phyloP scores from a whole-genome alignment of 2,113 vertebrate genomes.

The Porphyrio hochstetteri region DNA sequence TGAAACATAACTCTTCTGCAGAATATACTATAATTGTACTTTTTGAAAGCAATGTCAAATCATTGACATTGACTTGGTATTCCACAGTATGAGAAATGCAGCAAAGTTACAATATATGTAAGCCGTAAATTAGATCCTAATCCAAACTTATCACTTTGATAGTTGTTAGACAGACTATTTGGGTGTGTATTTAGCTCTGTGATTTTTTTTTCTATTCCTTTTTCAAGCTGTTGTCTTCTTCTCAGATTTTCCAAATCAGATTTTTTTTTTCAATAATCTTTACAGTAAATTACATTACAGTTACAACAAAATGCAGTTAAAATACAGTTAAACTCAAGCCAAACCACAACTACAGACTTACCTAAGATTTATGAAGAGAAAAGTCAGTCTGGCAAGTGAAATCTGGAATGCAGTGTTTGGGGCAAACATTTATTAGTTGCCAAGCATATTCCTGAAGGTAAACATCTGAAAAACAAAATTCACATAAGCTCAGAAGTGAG shows the following conservation, averaged over 20 bases:
- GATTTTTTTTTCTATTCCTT: background rate
- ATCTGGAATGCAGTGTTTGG: background rate
- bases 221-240: background rate
- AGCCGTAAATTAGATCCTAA: constrained; percentile 20
- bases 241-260: background rate
- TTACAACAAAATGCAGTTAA: background rate
- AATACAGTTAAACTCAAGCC: background rate
- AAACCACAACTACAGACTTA: background rate
- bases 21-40: constrained; percentile 31
- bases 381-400: background rate
- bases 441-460: background rate
- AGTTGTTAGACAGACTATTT: background rate
- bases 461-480: background rate
- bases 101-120: background rate
- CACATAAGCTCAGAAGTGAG: background rate
- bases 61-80: constrained; percentile 31
- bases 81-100: background rate
- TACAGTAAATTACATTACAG: background rate
- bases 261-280: background rate
- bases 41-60: constrained; percentile 52
- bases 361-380: background rate
- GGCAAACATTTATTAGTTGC: background rate
- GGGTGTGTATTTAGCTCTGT: background rate
- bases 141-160: constrained; percentile 26
- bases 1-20: background rate